These are phyloP conservation scores for Psittacara wagleri DNA, from an alignment of 2,113 vertebrate species.

Conservation along the genomic window DNA sequence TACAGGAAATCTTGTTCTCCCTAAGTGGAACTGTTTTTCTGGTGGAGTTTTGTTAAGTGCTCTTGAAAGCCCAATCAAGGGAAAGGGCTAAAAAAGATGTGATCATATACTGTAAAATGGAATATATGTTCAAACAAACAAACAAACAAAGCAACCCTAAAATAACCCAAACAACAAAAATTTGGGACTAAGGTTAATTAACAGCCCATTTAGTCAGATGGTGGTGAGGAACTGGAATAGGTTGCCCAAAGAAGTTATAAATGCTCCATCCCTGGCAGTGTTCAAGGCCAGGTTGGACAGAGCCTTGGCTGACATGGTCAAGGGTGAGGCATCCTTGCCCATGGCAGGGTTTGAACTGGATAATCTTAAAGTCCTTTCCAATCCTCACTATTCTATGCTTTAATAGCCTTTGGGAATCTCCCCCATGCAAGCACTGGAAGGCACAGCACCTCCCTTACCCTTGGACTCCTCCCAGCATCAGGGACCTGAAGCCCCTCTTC, in stretches of 20 bases:
- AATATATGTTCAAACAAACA: not conserved
- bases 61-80: not conserved
- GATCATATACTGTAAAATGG: not conserved
- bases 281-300: not conserved
- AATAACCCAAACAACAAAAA: not conserved
- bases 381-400: not conserved
- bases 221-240: not conserved
- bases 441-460: not conserved
- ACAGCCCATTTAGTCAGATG: not conserved
- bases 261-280: not conserved
- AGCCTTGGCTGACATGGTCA: not conserved
- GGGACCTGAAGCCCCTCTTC: not conserved
- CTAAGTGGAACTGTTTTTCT: not conserved
- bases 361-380: not conserved
- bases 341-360: not conserved
- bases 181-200: not conserved
- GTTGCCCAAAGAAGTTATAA: too few relatives aligned
- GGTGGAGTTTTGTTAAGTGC: not conserved
- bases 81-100: not conserved
- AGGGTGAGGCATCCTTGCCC: not conserved
- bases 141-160: not conserved
- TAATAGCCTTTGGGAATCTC: not conserved
- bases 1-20: not conserved
- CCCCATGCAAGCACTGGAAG: not conserved
- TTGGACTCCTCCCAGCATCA: not conserved